Conservation (phyloP, 2,113 vertebrate species). For the Okapia johnstoni region DNA sequence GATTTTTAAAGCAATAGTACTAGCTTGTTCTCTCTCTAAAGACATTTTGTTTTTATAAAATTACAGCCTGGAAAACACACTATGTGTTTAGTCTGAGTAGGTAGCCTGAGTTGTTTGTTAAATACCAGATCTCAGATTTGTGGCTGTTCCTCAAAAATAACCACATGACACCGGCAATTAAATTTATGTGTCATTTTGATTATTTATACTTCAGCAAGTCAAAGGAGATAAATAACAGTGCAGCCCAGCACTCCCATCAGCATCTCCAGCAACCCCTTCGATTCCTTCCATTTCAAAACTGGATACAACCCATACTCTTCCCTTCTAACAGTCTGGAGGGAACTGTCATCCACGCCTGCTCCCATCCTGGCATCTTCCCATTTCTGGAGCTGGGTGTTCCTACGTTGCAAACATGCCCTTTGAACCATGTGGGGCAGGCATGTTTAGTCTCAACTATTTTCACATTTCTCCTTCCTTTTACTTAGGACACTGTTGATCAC, state of each 20-base stretch:
- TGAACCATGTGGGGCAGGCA: neutral
- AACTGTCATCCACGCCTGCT: neutral
- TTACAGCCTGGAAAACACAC: conserved; percentile 64
- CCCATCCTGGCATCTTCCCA: neutral
- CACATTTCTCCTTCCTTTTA: neutral
- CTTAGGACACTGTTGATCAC: neutral
- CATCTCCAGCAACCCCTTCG: neutral
- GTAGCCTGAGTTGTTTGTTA: conserved; percentile 71
- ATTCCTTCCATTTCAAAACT: neutral
- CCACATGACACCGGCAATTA: conserved; percentile 71
- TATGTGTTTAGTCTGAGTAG: conserved; percentile 72
- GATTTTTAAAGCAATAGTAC: conserved; percentile 59
- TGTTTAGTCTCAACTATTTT: conserved; percentile 25
- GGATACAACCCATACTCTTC: conserved; percentile 56
- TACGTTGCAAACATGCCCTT: neutral
- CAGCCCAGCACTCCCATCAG: conserved; percentile 42
- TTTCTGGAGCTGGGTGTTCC: neutral
- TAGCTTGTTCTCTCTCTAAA: conserved; percentile 59
- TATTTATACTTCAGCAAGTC: conserved; percentile 72
- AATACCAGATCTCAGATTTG: conserved; percentile 75
- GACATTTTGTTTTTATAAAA: conserved; percentile 72
- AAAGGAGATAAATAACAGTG: conserved; percentile 69
- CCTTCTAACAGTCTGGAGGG: conserved; percentile 48
- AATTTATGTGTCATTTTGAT: conserved; percentile 77
- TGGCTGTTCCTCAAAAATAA: conserved; percentile 76